phyloP scores from a whole-genome alignment of 2,113 vertebrate genomes.

The Gymnobelideus leadbeateri region DNA sequence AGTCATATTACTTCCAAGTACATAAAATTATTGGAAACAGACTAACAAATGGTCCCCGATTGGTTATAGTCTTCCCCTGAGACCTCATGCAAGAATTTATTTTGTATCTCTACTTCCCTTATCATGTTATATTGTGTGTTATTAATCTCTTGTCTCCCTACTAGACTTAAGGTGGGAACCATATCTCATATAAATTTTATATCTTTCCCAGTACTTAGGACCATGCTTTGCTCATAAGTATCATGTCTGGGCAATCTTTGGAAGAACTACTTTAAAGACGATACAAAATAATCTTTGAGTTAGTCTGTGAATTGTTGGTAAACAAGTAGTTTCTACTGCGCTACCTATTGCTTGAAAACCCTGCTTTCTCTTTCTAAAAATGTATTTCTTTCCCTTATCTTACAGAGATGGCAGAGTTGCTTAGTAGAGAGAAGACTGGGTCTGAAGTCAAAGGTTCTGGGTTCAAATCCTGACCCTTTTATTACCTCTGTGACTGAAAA shows the following conservation, averaged over 20 bases:
- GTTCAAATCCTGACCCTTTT: background rate
- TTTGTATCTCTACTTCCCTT: background rate
- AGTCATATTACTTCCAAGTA: background rate
- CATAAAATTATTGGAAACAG: background rate
- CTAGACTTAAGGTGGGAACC: background rate
- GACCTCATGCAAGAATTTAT: background rate
- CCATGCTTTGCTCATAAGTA: background rate
- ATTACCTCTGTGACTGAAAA: background rate
- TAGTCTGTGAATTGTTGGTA: background rate
- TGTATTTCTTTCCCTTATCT: background rate
- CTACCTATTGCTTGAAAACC: background rate
- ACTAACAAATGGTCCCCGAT: background rate
- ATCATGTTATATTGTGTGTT: background rate
- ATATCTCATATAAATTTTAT: background rate
- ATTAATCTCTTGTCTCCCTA: background rate
- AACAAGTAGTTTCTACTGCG: background rate
- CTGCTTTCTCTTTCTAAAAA: background rate
- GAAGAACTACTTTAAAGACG: background rate
- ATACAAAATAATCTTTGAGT: background rate
- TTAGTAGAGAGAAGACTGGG: background rate
- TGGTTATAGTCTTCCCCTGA: background rate
- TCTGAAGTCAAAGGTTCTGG: background rate
- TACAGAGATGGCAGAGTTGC: background rate
- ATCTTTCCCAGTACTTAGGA: background rate
- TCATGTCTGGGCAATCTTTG: background rate